Evolutionary conservation across 2,888 invertebrate genomes (phyloP), one percentile per base, ranked within the genome.

Genomic region (Pinctada fucata): DNA sequence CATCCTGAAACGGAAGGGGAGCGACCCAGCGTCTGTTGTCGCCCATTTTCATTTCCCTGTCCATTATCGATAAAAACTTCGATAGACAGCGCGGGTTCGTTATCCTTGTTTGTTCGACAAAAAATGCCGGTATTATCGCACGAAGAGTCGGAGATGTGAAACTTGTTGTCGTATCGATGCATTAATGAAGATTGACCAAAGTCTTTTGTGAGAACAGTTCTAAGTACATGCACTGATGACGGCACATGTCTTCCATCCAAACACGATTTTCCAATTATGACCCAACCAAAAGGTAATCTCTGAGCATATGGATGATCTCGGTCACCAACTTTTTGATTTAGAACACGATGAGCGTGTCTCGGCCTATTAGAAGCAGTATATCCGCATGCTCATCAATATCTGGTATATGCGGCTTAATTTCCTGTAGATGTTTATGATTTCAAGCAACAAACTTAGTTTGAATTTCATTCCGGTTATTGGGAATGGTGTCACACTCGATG

Each of bases 11-110:
- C 10, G 77, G 78, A 4, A 80, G 63, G 16, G 78, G 78, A n/a
- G 78, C 74, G 3, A 52, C 8, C 80, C 78, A 80, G 49, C 66
- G 63, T n/a, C 79, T 76, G 16, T 67, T 64, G 49, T 4, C 4
- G 58, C 76, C 72, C n/a, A 58, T 78, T 45, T 45, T 8, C 16
- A 74, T 64, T n/a, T 50, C 50, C 48, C 6, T 49, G n/a, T 78
- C 71, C 72, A 81, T 79, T 31, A 69, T 51, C 5, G 16, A 6
- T 3, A 80, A 58, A 45, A 80, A 80, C 63, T n/a, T 79, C 75
- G 8, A 72, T 48, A 13, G 81, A 81, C 31, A 51, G 31, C 2
- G 71, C 65, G 2, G 48, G 58, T 49, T 67, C 69, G 8, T 80
- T 50, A 49, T 80, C 80, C 2, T 75, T 64, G 8, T 16, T 47